Evolutionary conservation across 2,113 vertebrate genomes (phyloP).

Genomic region (Alces alces): DNA sequence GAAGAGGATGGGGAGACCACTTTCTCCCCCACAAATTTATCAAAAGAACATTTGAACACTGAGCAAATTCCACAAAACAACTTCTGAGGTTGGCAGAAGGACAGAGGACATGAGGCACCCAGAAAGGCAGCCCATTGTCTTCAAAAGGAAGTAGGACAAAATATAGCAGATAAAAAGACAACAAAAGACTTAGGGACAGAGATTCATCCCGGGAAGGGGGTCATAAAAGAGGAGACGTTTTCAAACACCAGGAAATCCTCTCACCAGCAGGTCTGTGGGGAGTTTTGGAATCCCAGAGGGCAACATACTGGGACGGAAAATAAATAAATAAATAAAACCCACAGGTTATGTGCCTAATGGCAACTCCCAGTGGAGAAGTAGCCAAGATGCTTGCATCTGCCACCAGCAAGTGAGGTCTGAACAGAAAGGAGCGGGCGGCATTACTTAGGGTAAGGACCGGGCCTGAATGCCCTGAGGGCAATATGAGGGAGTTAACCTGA

Average conservation of each 20-base stretch:
- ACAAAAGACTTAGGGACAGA: background rate
- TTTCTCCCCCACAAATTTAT: background rate
- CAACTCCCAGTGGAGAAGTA: background rate
- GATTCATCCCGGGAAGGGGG: rapidly evolving
- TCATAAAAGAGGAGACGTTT: background rate
- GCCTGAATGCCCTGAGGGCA: background rate
- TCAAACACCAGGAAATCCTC: background rate
- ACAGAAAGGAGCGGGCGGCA: background rate
- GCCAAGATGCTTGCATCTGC: rapidly evolving
- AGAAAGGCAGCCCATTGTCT: background rate
- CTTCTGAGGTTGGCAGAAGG: background rate
- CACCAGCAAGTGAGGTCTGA: background rate
- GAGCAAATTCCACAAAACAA: background rate
- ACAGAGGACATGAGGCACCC: background rate
- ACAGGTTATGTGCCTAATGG: background rate
- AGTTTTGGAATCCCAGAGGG: background rate
- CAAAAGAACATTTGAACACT: rapidly evolving
- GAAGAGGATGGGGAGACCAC: background rate
- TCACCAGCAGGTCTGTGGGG: rapidly evolving
- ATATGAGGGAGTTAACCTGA: background rate
- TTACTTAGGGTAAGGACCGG: background rate
- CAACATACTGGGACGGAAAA: background rate
- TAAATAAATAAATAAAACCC: background rate
- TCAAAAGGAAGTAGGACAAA: background rate
- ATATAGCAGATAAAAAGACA: background rate